phyloP scores from a whole-genome alignment of 2,113 vertebrate genomes.

The Notothenia coriiceps region DNA sequence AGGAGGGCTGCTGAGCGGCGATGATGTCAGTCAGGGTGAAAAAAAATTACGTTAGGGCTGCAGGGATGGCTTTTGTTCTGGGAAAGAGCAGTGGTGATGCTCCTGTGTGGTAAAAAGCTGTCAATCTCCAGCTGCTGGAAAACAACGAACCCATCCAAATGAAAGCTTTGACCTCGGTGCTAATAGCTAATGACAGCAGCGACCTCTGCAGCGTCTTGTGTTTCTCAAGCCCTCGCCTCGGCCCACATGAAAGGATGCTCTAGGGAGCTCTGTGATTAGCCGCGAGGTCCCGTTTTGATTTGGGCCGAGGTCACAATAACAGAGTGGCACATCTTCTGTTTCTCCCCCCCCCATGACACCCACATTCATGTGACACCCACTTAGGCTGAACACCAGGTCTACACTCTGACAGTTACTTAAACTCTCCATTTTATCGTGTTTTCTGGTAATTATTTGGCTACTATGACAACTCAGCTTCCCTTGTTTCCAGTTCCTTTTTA shows the following conservation, averaged over 20 bases:
- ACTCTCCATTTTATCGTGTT: neutral
- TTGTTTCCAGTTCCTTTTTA: neutral
- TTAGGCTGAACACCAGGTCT: neutral
- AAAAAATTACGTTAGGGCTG: conserved; percentile 20
- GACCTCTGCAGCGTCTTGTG: conserved; percentile 42
- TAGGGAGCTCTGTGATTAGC: conserved; percentile 65
- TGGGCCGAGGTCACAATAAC: conserved; percentile 65
- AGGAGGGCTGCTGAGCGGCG: neutral
- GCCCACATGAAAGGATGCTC: conserved; percentile 48
- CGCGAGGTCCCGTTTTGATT: conserved; percentile 66
- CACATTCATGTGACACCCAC: conserved; percentile 6
- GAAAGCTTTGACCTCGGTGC: conserved; percentile 58
- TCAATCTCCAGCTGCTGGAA: conserved; percentile 36
- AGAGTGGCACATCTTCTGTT: conserved; percentile 3
- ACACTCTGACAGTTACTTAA: neutral
- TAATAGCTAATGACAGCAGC: conserved; percentile 48
- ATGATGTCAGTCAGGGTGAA: conserved; percentile 36
- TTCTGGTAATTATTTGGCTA: neutral
- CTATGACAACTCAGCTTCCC: too few species aligned
- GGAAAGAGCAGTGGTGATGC: neutral
- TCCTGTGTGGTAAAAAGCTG: conserved; percentile 20
- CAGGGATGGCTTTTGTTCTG: conserved; percentile 21
- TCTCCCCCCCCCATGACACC: neutral
- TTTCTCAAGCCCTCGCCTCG: conserved; percentile 48
- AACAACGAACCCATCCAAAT: conserved; percentile 45